Conservation (phyloP, 2,888 invertebrate genomes). For the Apotomis betuletana region DNA sequence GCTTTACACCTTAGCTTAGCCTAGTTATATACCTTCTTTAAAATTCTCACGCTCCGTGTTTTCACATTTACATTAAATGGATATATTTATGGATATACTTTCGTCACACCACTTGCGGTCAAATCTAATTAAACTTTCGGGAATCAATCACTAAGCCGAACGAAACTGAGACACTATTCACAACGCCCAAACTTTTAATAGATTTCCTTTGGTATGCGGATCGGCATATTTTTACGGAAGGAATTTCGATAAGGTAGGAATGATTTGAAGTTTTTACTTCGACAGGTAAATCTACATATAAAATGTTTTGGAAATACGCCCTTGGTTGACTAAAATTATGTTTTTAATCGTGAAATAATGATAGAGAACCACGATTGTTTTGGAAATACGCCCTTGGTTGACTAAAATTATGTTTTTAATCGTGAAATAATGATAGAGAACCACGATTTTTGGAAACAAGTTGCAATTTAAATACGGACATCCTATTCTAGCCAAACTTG, state of each 20-base stretch:
- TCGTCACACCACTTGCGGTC: slow-evolving; percentile 34
- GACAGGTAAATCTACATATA: background rate
- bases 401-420: too few species aligned
- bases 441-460: too few species aligned
- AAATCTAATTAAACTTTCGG: slow-evolving; percentile 53
- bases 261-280: background rate
- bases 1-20: too few species aligned
- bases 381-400: background rate
- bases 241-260: background rate
- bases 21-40: background rate
- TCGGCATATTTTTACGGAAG: background rate
- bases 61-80: slow-evolving; percentile 20
- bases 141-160: slow-evolving; percentile 48
- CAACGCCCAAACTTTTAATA: slow-evolving; percentile 44
- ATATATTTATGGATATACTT: too few species aligned
- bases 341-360: too few species aligned
- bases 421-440: too few species aligned
- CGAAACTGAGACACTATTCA: slow-evolving; percentile 39
- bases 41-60: background rate
- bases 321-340: too few species aligned
- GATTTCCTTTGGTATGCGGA: slow-evolving; percentile 19
- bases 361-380: background rate
- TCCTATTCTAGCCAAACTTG: too few species aligned
- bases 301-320: background rate
- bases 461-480: too few species aligned